Evolutionary conservation across 2,888 invertebrate species (phyloP).

Genomic region (Trichopria drosophilae): DNA sequence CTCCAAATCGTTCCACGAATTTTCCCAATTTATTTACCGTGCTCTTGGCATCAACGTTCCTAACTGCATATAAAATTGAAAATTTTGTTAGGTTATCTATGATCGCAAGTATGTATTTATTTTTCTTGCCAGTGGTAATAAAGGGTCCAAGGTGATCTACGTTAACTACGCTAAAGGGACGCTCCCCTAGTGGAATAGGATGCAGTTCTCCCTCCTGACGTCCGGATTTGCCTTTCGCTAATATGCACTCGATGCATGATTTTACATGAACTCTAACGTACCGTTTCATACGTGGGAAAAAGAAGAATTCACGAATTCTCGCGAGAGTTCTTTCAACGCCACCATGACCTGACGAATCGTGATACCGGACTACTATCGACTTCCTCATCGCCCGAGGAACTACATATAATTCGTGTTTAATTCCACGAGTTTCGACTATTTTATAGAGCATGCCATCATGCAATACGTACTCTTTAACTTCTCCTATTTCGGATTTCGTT

Average conservation of each 20-base stretch:
- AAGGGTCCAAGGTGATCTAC: conserved; percentile 35
- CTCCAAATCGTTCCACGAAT: conserved; percentile 25
- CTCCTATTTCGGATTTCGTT: conserved; percentile 2
- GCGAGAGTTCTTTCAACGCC: conserved; percentile 17
- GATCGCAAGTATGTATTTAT: conserved; percentile 30
- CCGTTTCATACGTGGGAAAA: conserved; percentile 26
- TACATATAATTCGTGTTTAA: too few relatives aligned
- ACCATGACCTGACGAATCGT: too few relatives aligned
- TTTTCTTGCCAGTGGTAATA: conserved; percentile 12
- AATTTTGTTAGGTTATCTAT: conserved; percentile 33
- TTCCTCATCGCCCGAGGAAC: too few relatives aligned
- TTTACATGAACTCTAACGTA: conserved; percentile 30
- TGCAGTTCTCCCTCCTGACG: conserved; percentile 34
- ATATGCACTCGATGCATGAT: conserved; percentile 35
- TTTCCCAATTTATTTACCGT: conserved; percentile 15
- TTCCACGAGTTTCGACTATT: conserved; percentile 1
- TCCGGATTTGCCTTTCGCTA: conserved; percentile 24
- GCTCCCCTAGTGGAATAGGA: conserved; percentile 32
- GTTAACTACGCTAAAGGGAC: conserved; percentile 34
- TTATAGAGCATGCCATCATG: conserved; percentile 16
- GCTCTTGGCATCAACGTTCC: conserved; percentile 4
- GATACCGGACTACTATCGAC: neutral
- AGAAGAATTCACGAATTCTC: conserved; percentile 26
- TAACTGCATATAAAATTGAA: conserved; percentile 26
- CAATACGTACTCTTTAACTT: conserved; percentile 8